phyloP scores from a whole-genome alignment of 2,113 vertebrate genomes.

The Tursiops truncatus region DNA sequence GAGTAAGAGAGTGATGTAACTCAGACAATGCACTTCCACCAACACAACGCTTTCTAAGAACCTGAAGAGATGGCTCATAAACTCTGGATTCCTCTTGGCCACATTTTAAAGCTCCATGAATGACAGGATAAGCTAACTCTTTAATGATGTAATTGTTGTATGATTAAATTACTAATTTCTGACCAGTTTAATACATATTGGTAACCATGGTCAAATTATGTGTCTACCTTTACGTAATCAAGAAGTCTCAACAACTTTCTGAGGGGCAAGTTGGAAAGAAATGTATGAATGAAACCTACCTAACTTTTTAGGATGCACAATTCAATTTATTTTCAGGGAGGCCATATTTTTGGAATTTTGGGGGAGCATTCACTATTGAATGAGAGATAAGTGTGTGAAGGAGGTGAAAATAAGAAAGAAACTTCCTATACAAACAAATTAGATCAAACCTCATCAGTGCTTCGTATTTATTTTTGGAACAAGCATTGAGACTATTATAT shows the following conservation, averaged over 20 bases:
- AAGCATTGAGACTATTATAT: not conserved
- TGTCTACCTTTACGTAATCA: not conserved
- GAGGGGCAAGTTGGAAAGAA: not conserved
- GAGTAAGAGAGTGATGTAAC: not conserved
- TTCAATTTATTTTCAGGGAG: not conserved
- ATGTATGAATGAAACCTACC: not conserved
- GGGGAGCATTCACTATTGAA: not conserved
- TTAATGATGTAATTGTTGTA: not conserved
- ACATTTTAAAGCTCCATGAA: not conserved
- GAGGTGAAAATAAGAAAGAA: not conserved
- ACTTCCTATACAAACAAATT: not conserved
- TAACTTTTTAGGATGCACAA: not conserved
- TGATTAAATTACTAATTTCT: not conserved
- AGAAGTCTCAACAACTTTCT: not conserved
- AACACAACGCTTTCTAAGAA: not conserved
- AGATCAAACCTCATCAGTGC: not conserved
- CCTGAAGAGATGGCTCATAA: not conserved
- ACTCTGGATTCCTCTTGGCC: not conserved
- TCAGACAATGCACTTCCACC: not conserved
- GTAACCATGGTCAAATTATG: not conserved
- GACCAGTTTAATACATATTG: not conserved
- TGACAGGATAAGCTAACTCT: not conserved
- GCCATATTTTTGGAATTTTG: not conserved
- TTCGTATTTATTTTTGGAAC: not conserved
- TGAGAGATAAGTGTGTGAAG: not conserved